A percentile compares a stretch with the other conserved stretches of the same genome.
Evolutionary conservation across 2,888 invertebrate genomes (phyloP).

Genomic region (Campaea margaritaria): DNA sequence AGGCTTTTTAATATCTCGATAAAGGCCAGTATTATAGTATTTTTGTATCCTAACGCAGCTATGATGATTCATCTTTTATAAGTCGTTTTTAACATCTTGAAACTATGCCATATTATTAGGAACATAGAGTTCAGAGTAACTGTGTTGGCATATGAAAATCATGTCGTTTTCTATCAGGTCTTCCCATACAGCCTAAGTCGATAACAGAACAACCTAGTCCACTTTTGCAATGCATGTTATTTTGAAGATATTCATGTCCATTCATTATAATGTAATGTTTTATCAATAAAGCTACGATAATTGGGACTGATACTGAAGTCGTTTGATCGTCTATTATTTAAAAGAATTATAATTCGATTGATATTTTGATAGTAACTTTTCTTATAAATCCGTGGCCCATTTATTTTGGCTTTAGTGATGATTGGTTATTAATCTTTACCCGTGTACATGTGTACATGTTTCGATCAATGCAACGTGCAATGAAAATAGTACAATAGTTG

Average conservation of each 20-base stretch:
- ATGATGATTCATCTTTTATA: neutral
- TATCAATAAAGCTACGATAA: constrained; percentile 11
- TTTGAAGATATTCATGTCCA: constrained; percentile 27
- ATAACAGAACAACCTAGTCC: constrained; percentile 53
- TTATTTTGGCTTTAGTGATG: constrained; percentile 22
- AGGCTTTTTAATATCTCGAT: no score
- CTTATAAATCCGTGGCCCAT: constrained; percentile 1
- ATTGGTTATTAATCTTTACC: neutral
- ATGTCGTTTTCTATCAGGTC: constrained; percentile 42
- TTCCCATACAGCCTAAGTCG: constrained; percentile 62
- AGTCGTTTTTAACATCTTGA: neutral
- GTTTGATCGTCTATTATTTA: no score
- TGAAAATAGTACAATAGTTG: constrained; percentile 52
- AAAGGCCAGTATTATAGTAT: neutral
- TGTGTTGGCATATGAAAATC: constrained; percentile 33
- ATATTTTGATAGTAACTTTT: neutral
- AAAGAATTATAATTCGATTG: no score
- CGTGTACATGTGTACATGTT: constrained; percentile 16
- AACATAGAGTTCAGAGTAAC: constrained; percentile 6
- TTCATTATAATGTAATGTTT: neutral
- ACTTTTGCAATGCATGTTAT: constrained; percentile 49
- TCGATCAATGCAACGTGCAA: constrained; percentile 42
- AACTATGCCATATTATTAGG: neutral
- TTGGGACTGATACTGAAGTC: neutral
- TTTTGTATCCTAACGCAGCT: neutral